A percentile compares a stretch with the other conserved stretches of the same genome.
Evolutionary conservation across 1,140 invertebrate genomes (phyloP).

Genomic region (Nephila pilipes): DNA sequence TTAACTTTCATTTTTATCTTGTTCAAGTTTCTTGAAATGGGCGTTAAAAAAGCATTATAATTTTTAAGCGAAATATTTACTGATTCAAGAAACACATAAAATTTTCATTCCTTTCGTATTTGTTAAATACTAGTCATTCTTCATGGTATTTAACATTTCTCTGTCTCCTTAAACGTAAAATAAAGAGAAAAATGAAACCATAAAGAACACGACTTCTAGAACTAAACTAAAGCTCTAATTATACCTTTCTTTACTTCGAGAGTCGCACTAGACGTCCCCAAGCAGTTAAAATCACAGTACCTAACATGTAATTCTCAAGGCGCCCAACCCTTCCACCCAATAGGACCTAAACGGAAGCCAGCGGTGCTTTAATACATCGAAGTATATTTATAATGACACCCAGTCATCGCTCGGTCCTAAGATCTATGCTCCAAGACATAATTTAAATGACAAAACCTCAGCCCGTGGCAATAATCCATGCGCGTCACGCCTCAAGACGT

Average conservation of each 20-base stretch:
- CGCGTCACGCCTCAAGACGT: conserved; percentile 51
- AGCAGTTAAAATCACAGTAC: not conserved
- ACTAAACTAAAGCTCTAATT: not conserved
- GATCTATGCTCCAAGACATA: not conserved
- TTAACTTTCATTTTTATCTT: too few species aligned
- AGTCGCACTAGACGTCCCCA: not conserved
- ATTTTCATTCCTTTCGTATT: too few species aligned
- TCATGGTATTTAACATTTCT: too few species aligned
- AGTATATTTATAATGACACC: conserved; percentile 42
- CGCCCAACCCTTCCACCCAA: not conserved
- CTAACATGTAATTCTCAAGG: not conserved
- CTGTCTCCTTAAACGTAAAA: too few species aligned
- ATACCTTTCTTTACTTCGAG: not conserved
- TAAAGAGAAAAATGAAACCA: too few species aligned
- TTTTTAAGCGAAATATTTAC: too few species aligned
- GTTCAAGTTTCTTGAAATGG: too few species aligned
- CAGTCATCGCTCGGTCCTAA: not conserved
- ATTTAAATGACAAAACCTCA: conserved; percentile 54
- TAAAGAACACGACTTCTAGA: not conserved
- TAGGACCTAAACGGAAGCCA: not conserved
- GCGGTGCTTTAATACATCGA: conserved; percentile 16
- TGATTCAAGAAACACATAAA: too few species aligned
- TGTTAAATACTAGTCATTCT: too few species aligned
- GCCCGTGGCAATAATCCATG: conserved; percentile 30
- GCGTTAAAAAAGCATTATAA: too few species aligned